These are phyloP conservation scores for Agrilus biguttatus DNA, from an alignment of 2,888 invertebrate genomes.

Conservation along the genomic window DNA sequence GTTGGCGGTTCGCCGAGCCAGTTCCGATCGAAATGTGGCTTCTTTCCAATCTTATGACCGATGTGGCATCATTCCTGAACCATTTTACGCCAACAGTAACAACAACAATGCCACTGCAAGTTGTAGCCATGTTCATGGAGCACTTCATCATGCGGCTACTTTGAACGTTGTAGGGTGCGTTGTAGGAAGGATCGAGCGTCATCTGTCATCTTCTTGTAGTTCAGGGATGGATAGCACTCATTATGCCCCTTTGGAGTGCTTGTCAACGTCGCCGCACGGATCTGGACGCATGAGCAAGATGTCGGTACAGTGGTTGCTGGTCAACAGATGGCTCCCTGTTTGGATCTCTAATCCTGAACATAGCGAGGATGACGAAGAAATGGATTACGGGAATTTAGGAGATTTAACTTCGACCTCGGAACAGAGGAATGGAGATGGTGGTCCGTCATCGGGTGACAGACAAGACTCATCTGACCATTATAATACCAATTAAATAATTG, in stretches of 20 bases:
- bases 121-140: conserved; percentile 27
- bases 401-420: too few species aligned
- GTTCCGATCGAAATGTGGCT: conserved; percentile 9
- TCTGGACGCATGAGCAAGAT: conserved; percentile 42
- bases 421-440: too few species aligned
- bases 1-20: conserved; percentile 11
- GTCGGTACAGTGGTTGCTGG: conserved; percentile 49
- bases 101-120: conserved; percentile 10
- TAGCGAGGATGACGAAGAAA: conserved; percentile 36
- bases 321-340: conserved; percentile 49
- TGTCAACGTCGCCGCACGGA: conserved; percentile 25
- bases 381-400: conserved; percentile 21
- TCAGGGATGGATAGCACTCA: conserved; percentile 33
- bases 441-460: too few species aligned
- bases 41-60: conserved; percentile 2
- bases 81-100: conserved; percentile 5
- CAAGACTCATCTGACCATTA: too few species aligned
- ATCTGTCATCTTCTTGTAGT: conserved; percentile 51
- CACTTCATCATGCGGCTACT: conserved; percentile 34
- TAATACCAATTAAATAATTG: too few species aligned
- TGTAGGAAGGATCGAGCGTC: conserved; percentile 42
- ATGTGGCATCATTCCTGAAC: conserved; percentile 3
- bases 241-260: conserved; percentile 22
- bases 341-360: conserved; percentile 43
- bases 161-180: conserved; percentile 39